Base-by-base conservation (phyloP, 2,797 vertebrate genomes). In the Peromyscus eremicus region DNA sequence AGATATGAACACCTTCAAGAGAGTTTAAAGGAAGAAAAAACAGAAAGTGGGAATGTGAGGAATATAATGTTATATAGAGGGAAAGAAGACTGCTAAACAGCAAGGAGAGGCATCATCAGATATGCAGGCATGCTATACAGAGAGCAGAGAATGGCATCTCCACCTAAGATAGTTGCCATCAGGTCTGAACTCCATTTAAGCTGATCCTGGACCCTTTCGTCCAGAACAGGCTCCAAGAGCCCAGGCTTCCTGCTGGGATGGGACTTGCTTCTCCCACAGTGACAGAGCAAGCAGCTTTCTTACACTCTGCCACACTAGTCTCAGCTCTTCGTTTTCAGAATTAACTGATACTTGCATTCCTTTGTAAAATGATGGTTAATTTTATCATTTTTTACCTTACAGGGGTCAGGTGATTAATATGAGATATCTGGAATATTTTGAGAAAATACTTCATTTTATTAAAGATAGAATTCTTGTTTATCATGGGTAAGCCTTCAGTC, bases 341-440 rank as follows among this genome's bases (percentile, higher is more conserved):
- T 71, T 57, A 34, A 46, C 37, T n/a, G 29, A 34, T 62, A 19
- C 84, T 86, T 25, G 32, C n/a, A 21, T 13, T 37, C 57, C 10
- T 91, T 85, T 92, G 52, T 80, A 83, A 73, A 76, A 46, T 46
- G 5, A 86, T 16, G 71, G 62, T 83, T 89, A 40, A 83, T 71
- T 76, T 84, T 83, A 80, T 37, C 46, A 52, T 66, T 86, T 0
- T 81, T 92, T 92, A 9, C 89, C 70, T 97, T 97, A 19, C 97
- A 99, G 99, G 98, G 99, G 99, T 13, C 99, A 99, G 95, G 99
- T 99, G 92, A 99, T 99, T 98, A 99, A 99, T 98, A 99, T 99
- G 98, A 98, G 99, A 96, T 99, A 99, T 96, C 97, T 99, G 98
- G 99, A 99, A 93, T 99, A 99, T 98, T 99, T 99, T 97, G 99